Conservation (phyloP, 1,140 invertebrate genomes). For the Neodiprion fabricii region DNA sequence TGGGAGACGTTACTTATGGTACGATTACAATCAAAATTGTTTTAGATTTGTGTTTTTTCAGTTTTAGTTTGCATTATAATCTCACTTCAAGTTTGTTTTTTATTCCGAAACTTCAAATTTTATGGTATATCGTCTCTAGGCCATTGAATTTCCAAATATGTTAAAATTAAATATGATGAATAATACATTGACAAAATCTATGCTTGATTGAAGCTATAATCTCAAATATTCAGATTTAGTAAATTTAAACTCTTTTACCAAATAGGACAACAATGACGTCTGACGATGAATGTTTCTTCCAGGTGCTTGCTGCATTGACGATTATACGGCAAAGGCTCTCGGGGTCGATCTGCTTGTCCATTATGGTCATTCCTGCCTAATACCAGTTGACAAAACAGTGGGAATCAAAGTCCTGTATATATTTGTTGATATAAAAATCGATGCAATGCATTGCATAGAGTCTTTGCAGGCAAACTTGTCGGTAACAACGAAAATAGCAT, state of each 20-base stretch:
- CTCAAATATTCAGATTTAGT: no score
- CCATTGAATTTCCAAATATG: no score
- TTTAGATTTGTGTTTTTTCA: no score
- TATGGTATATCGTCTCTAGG: constrained; percentile 18
- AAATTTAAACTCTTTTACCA: no score
- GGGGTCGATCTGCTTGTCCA: constrained; percentile 94
- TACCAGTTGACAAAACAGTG: constrained; percentile 91
- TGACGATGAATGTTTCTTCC: constrained; percentile 12
- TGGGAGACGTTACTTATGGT: constrained; percentile 98
- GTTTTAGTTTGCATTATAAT: not conserved
- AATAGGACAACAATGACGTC: no score
- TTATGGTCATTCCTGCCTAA: constrained; percentile 97
- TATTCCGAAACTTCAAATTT: constrained; percentile 17
- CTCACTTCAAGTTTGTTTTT: constrained; percentile 12
- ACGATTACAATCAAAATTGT: constrained; percentile 15
- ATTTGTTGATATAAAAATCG: constrained; percentile 95
- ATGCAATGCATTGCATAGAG: constrained; percentile 90
- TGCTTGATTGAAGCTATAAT: no score
- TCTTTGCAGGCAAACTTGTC: constrained; percentile 87
- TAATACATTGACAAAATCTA: no score
- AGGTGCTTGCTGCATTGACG: constrained; percentile 98
- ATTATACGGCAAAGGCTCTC: constrained; percentile 90
- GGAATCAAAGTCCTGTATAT: constrained; percentile 94
- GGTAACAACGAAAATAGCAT: constrained; percentile 70
- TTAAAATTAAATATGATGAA: no score